phyloP scores from a whole-genome alignment of 2,113 vertebrate genomes.

The Tetrao urogallus region DNA sequence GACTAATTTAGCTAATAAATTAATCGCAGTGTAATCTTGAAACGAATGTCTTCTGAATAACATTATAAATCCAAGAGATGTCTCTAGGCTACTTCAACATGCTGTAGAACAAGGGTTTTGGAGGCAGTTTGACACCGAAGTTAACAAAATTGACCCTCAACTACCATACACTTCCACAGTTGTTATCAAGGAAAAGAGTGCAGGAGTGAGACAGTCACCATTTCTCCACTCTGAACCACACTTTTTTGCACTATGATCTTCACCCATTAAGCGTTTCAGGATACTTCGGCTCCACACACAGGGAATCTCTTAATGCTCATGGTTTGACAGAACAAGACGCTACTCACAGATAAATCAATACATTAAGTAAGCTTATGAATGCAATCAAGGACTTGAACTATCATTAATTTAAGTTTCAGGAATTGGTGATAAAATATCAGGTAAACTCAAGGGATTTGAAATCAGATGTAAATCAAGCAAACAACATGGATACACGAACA shows the following conservation, averaged over 20 bases:
- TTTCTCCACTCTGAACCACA: not conserved
- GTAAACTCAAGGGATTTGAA: not conserved
- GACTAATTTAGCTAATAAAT: constrained; percentile 39
- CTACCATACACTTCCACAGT: not conserved
- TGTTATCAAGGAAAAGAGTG: accelerated
- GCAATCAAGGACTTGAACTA: not conserved
- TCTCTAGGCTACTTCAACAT: not conserved
- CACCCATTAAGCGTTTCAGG: accelerated
- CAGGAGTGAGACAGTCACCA: not conserved
- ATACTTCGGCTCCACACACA: not conserved
- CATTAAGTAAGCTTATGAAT: not conserved
- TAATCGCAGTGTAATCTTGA: not conserved
- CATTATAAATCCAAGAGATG: not conserved
- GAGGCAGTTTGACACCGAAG: not conserved
- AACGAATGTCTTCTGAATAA: not conserved
- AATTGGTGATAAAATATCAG: not conserved
- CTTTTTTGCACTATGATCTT: not conserved
- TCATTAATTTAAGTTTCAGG: not conserved
- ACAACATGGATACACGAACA: not conserved
- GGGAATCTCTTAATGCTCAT: not conserved
- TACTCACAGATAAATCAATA: not conserved
- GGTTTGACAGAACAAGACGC: not conserved
- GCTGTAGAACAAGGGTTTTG: not conserved
- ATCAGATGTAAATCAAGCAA: not conserved
- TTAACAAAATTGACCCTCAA: not conserved